Percentiles rank a stretch among this genome's conserved stretches.
Evolutionary conservation across 2,888 invertebrate genomes (phyloP).

Genomic region (Gisinianus flammeolus): DNA sequence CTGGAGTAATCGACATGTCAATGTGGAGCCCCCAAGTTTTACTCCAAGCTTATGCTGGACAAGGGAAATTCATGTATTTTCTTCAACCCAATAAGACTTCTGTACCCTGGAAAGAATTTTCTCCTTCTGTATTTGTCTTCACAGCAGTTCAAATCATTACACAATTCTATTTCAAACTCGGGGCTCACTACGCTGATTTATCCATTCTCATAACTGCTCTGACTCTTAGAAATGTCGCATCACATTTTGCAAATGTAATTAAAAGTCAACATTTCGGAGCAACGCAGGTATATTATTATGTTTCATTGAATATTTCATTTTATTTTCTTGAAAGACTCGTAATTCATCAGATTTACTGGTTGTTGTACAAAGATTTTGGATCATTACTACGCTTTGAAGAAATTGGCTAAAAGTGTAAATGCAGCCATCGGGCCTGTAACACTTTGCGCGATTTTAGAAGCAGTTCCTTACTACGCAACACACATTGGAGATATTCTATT

Average conservation of each 20-base stretch:
- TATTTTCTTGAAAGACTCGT: background rate
- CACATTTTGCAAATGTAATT: background rate
- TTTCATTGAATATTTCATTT: background rate
- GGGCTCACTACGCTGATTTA: conserved; percentile 31
- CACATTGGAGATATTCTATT: conserved; percentile 34
- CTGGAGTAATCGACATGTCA: conserved; percentile 1
- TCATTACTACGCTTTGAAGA: conserved; percentile 18
- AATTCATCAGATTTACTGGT: background rate
- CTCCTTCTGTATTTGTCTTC: background rate
- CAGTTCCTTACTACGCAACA: conserved; percentile 30
- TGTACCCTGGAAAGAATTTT: background rate
- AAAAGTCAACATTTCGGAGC: background rate
- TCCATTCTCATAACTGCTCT: conserved; percentile 16
- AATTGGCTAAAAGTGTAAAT: conserved; percentile 5
- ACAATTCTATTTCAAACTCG: conserved; percentile 30
- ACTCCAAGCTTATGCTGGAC: background rate
- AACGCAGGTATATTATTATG: background rate
- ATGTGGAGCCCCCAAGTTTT: background rate
- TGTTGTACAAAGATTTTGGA: conserved; percentile 9
- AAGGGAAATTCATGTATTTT: conserved; percentile 29
- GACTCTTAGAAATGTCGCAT: conserved; percentile 6
- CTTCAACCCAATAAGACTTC: background rate
- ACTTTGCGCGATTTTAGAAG: conserved; percentile 23
- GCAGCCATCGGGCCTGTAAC: conserved; percentile 19
- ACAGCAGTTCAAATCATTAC: conserved; percentile 15